These are phyloP conservation scores for Drosophila antonietae DNA, from an alignment of 2,888 invertebrate genomes.

Conservation along the genomic window DNA sequence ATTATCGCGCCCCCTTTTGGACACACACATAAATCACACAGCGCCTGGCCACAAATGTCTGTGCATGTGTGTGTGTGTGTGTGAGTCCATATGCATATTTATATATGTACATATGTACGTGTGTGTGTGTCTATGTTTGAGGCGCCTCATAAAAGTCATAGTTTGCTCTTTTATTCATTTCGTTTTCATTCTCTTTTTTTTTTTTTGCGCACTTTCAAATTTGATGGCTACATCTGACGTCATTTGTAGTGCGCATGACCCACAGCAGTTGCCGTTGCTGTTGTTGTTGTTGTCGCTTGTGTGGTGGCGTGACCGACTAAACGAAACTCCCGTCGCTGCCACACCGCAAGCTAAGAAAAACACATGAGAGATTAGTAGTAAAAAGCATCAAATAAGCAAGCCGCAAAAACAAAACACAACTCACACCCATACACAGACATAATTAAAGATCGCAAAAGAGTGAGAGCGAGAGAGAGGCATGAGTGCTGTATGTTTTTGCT, in stretches of 20 bases:
- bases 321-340: constrained; percentile 68
- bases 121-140: constrained; percentile 35
- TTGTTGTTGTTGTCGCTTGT: constrained; percentile 27
- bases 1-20: constrained; percentile 32
- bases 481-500: constrained; percentile 29
- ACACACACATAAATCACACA: constrained; percentile 58
- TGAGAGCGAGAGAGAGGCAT: background rate
- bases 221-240: constrained; percentile 74
- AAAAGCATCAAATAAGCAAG: constrained; percentile 63
- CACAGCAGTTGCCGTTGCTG: constrained; percentile 45
- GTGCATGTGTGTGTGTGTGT: constrained; percentile 7
- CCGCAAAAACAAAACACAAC: constrained; percentile 50
- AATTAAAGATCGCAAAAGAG: constrained; percentile 11
- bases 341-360: constrained; percentile 41
- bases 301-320: constrained; percentile 76
- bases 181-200: constrained; percentile 25
- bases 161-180: constrained; percentile 44
- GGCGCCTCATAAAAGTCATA: constrained; percentile 57
- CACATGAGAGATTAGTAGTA: constrained; percentile 50
- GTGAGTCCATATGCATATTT: background rate
- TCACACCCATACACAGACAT: constrained; percentile 20
- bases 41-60: constrained; percentile 29
- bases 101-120: background rate
- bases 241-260: constrained; percentile 76
- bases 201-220: constrained; percentile 78